A percentile compares a stretch with the other conserved stretches of the same genome.
Evolutionary conservation across 1,140 invertebrate species (phyloP).

Genomic region (Zaprionus lachaisei): DNA sequence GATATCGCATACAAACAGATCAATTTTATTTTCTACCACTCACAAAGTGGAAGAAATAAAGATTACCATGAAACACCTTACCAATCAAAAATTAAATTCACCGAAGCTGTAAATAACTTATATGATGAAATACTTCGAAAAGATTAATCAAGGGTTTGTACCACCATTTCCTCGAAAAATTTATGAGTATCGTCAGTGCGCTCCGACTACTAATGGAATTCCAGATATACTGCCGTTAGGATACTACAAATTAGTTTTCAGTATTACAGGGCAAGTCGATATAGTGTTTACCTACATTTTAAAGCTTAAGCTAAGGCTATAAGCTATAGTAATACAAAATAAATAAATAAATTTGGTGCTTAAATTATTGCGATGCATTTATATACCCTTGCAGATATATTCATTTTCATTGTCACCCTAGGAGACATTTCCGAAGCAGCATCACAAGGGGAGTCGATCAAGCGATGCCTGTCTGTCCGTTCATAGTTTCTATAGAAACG

Average conservation of each 20-base stretch:
- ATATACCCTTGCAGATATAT: no score
- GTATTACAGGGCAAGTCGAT: background rate
- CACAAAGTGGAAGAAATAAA: background rate
- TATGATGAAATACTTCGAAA: background rate
- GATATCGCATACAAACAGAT: background rate
- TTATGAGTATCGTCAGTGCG: background rate
- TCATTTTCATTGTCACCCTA: no score
- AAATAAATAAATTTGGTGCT: background rate
- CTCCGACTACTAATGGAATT: background rate
- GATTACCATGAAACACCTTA: background rate
- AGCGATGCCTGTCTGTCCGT: no score
- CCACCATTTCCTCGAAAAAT: background rate
- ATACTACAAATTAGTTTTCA: background rate
- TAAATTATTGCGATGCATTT: no score
- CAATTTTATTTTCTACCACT: background rate
- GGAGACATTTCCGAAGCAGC: no score
- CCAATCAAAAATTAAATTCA: background rate
- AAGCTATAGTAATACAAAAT: background rate
- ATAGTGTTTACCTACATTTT: background rate
- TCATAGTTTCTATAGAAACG: no score
- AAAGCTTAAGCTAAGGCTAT: background rate
- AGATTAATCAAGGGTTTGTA: background rate
- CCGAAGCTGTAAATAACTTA: background rate
- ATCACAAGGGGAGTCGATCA: no score
- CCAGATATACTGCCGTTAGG: background rate